Evolutionary conservation across 2,888 invertebrate genomes (phyloP), one percentile per base, ranked within the genome.

Genomic region (Diaphora mendica): DNA sequence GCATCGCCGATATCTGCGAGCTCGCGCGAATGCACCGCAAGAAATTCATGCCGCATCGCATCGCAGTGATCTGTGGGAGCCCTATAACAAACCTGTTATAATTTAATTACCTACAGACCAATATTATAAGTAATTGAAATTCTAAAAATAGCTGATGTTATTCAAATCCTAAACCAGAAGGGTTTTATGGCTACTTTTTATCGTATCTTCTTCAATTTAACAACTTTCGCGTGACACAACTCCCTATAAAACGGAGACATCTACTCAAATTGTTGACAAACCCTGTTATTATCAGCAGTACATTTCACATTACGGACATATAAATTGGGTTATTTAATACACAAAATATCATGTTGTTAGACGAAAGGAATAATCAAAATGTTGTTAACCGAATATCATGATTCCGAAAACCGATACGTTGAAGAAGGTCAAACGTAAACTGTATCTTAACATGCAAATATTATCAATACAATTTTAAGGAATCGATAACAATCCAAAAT

Each of bases 401-500:
- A 78, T 79, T 71, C 64, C 65, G 72, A 65, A 68, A 68, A 74
- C 69, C 55, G 68, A 71, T 71, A 74, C 67, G 73, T 65, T 30
- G 48, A 42, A 72, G 30, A 83, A 79, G 79, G 79, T 79, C 77
- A 44, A 74, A 77, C 77, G 74, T 68, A 83, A 89, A 89, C 79
- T 79, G 75, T 75, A 75, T 77, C 75, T 62, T 75, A 76, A 76
- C 87, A 90, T 89, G 88, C 89, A 83, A 88, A 89, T 85, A 82
- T 77, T 80, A 82, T 81, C 79, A 75, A 80, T 81, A 77, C 77
- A 71, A 78, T 79, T 74, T 76, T 78, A 74, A 71, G 35, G 81
- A 82, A 80, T 79, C 79, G 85, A 88, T 87, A 83, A 85, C 86
- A 86, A 86, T 88, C 84, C 77, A 83, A 86, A 83, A 72, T 80